These are phyloP conservation scores for Scaptomyza flava DNA, from an alignment of 2,888 invertebrate genomes.

Conservation along the genomic window DNA sequence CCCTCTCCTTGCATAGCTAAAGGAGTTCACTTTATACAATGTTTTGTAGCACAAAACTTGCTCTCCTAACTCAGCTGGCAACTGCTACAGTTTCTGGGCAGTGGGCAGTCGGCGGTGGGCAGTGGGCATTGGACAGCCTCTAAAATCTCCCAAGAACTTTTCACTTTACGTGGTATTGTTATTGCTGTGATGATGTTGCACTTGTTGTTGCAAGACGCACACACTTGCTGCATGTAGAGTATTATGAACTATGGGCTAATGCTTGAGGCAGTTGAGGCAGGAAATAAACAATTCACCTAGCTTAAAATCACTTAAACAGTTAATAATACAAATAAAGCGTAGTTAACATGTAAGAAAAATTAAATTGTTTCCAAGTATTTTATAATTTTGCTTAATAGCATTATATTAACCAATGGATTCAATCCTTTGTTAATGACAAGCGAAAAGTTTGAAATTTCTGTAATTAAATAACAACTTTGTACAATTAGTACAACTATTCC, in stretches of 20 bases:
- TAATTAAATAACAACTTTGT: background rate
- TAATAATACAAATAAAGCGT: background rate
- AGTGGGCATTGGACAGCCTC: slow-evolving; percentile 7
- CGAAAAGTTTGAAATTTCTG: background rate
- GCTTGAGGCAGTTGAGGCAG: background rate
- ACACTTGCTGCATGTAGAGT: slow-evolving; percentile 1
- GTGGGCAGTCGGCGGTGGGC: slow-evolving; percentile 8
- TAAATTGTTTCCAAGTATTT: background rate
- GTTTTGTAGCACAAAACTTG: slow-evolving; percentile 65
- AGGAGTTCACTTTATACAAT: slow-evolving; percentile 46
- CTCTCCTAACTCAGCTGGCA: slow-evolving; percentile 68
- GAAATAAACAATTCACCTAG: background rate
- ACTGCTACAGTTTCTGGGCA: slow-evolving; percentile 37
- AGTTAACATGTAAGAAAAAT: background rate
- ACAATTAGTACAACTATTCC: background rate
- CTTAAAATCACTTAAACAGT: background rate
- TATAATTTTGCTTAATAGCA: background rate
- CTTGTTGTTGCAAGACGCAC: slow-evolving; percentile 19
- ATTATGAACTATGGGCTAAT: background rate
- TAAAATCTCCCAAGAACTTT: slow-evolving; percentile 66
- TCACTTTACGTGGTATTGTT: slow-evolving; percentile 65
- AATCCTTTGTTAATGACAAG: background rate
- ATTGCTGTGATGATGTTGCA: slow-evolving; percentile 60
- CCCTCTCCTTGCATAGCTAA: slow-evolving; percentile 45
- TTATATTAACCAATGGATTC: background rate